These are phyloP conservation scores for Hycleus cichorii DNA, from an alignment of 1,140 invertebrate species.

Conservation along the genomic window DNA sequence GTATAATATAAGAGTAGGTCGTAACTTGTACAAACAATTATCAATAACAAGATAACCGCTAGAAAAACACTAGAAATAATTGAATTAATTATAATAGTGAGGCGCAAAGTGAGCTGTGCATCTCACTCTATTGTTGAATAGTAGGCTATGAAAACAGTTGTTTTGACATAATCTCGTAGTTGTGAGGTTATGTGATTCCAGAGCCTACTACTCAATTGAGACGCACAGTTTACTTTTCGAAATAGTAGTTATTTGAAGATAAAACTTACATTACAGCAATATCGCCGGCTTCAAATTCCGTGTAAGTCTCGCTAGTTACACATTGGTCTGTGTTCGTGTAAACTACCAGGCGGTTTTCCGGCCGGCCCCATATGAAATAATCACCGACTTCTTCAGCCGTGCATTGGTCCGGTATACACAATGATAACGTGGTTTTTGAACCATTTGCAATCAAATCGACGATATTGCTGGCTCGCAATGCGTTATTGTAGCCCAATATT, in stretches of 20 bases:
- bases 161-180: no score
- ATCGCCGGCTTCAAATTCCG: neutral
- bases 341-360: neutral
- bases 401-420: constrained; percentile 4
- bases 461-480: no score
- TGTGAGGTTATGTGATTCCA: no score
- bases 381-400: neutral
- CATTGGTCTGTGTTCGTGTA: neutral
- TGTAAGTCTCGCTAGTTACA: neutral
- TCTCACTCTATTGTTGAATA: no score
- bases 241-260: neutral
- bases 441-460: no score
- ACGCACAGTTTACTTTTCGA: neutral
- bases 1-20: neutral
- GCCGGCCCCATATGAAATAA: constrained; percentile 3
- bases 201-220: no score
- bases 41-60: neutral
- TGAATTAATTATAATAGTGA: neutral
- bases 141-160: no score
- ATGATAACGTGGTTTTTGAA: neutral
- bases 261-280: constrained; percentile 5
- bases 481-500: no score
- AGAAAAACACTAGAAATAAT: neutral
- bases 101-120: no score
- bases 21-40: constrained; percentile 3